These are phyloP conservation scores for Caenorhabditis sp. DNA, from an alignment of 2,888 invertebrate genomes.

Conservation along the genomic window DNA sequence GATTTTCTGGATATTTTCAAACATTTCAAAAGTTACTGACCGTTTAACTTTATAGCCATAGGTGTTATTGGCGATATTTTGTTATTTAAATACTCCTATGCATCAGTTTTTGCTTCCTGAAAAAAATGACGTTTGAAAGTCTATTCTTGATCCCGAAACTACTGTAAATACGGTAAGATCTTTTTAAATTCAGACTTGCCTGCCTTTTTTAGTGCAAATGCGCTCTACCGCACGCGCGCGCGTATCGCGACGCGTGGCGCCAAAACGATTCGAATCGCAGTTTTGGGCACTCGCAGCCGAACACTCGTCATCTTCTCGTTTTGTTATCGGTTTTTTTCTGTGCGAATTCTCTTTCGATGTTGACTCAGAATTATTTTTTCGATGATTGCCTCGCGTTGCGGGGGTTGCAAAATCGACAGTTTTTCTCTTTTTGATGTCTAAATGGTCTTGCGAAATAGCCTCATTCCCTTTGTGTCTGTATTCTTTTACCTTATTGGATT, in stretches of 20 bases:
- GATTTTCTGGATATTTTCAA: not conserved
- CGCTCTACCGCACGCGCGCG: constrained; percentile 44
- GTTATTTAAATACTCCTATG: not conserved
- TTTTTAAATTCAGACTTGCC: constrained; percentile 13
- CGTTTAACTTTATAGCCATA: constrained; percentile 27
- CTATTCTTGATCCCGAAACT: not conserved
- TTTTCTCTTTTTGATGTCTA: not conserved
- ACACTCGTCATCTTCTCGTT: constrained; percentile 1
- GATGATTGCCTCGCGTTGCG: not conserved
- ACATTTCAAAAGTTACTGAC: not conserved
- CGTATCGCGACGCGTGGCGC: constrained; percentile 58
- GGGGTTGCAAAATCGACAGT: constrained; percentile 1
- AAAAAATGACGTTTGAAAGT: constrained; percentile 1
- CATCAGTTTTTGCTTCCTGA: constrained; percentile 30
- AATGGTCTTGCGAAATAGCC: not conserved
- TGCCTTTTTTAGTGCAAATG: constrained; percentile 10
- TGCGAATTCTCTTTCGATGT: not conserved
- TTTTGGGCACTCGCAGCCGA: constrained; percentile 23
- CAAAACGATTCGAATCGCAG: constrained; percentile 48
- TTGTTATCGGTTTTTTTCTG: constrained; percentile 12
- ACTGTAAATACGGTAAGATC: not conserved
- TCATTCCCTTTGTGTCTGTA: not conserved
- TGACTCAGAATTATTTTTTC: not conserved
- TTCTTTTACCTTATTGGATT: not conserved
- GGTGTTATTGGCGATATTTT: constrained; percentile 16